Evolutionary conservation across 2,888 invertebrate species (phyloP).

Genomic region (Diarsia rubi): DNA sequence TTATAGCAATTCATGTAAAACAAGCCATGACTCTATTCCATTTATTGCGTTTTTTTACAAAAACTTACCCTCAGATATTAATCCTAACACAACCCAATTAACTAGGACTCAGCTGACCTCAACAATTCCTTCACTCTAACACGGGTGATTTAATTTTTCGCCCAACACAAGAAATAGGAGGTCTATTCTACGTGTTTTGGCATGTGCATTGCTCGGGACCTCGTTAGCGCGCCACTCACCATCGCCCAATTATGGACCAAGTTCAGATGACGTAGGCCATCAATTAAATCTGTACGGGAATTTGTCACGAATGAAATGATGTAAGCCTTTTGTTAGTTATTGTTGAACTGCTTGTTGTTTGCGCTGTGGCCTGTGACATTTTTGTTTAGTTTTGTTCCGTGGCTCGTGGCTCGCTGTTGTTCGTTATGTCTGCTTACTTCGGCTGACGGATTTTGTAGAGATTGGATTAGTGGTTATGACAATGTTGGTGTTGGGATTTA

Average conservation of each 20-base stretch:
- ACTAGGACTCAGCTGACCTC: constrained; percentile 18
- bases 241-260: constrained; percentile 84
- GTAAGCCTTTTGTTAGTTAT: constrained; percentile 63
- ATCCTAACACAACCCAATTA: constrained; percentile 15
- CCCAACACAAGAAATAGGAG: constrained; percentile 56
- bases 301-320: constrained; percentile 70
- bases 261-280: constrained; percentile 79
- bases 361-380: constrained; percentile 42
- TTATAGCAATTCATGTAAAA: background rate
- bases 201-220: constrained; percentile 75
- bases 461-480: constrained; percentile 51
- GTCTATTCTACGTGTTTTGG: constrained; percentile 82
- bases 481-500: constrained; percentile 33
- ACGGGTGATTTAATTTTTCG: constrained; percentile 37
- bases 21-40: background rate
- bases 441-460: constrained; percentile 40
- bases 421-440: constrained; percentile 43
- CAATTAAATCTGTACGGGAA: constrained; percentile 80
- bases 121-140: constrained; percentile 18
- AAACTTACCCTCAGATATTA: background rate
- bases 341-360: constrained; percentile 61
- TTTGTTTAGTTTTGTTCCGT: constrained; percentile 58
- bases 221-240: constrained; percentile 84
- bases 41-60: background rate
- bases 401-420: constrained; percentile 25